Conservation (phyloP, 2,797 vertebrate species). For the Margarornis squamiger region DNA sequence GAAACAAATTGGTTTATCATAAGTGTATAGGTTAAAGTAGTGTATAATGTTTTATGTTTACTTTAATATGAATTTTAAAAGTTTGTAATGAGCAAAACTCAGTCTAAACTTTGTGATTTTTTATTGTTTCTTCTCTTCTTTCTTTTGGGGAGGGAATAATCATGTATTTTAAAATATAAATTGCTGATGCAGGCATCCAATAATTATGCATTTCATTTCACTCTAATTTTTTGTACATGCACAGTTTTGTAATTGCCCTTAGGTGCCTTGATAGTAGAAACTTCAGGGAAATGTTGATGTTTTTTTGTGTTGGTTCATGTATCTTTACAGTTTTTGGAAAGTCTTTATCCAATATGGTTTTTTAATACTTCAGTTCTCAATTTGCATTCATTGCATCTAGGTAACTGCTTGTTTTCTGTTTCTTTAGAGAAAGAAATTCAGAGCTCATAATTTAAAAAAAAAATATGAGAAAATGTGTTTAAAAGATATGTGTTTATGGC, state of each 20-base stretch:
- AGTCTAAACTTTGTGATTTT: background rate
- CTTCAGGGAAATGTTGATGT: background rate
- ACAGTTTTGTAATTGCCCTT: background rate
- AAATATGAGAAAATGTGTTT: background rate
- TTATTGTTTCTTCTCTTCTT: fast-evolving
- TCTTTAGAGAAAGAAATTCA: background rate
- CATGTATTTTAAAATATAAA: background rate
- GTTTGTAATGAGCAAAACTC: background rate
- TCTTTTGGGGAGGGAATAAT: background rate
- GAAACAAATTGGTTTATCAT: background rate
- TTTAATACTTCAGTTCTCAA: background rate
- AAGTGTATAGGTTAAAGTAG: background rate
- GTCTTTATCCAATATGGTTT: background rate
- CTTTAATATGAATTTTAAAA: background rate
- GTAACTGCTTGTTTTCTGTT: background rate
- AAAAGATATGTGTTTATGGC: background rate
- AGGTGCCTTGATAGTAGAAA: background rate
- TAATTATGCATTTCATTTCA: background rate
- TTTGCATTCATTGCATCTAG: background rate
- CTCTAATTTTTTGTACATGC: background rate
- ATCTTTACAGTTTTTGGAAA: background rate
- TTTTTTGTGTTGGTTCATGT: background rate
- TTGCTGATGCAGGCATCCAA: background rate
- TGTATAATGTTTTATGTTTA: background rate
- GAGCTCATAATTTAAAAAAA: background rate